Percentiles rank a stretch among this genome's conserved stretches.
These are phyloP conservation scores for Prionchulus punctatus DNA, from an alignment of 2,888 invertebrate genomes.

Conservation along the genomic window DNA sequence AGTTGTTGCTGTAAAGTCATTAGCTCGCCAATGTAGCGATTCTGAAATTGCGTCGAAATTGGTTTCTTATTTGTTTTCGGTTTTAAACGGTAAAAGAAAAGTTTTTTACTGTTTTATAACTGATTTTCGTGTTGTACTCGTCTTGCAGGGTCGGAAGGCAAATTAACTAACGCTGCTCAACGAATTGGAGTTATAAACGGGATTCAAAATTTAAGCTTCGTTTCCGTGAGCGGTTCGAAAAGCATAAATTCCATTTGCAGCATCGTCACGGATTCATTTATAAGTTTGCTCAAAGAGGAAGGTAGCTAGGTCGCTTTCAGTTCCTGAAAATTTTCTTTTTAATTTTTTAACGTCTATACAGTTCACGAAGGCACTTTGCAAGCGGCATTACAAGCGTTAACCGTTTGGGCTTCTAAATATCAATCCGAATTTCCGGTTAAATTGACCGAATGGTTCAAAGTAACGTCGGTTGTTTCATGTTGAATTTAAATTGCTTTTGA, in stretches of 20 bases:
- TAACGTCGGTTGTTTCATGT: neutral
- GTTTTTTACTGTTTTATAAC: neutral
- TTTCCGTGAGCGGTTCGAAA: slow-evolving; percentile 47
- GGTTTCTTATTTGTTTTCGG: neutral
- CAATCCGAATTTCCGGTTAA: neutral
- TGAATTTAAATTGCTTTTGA: neutral
- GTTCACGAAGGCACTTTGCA: slow-evolving; percentile 78
- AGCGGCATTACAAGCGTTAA: slow-evolving; percentile 60
- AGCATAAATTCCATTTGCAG: slow-evolving; percentile 18
- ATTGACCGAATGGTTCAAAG: neutral
- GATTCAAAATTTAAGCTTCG: slow-evolving; percentile 54
- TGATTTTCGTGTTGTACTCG: neutral
- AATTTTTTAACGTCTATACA: slow-evolving; percentile 20
- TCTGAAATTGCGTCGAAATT: neutral
- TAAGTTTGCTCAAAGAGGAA: neutral
- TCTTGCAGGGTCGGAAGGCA: slow-evolving; percentile 56
- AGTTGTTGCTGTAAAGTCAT: neutral
- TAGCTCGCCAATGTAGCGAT: neutral
- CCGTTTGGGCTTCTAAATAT: slow-evolving; percentile 49
- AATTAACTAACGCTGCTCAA: slow-evolving; percentile 69
- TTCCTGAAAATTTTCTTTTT: slow-evolving; percentile 9
- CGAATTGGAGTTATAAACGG: slow-evolving; percentile 63
- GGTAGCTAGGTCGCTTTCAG: neutral
- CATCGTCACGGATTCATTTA: neutral
- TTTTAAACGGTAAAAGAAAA: neutral